Base-by-base conservation (phyloP, 2,113 vertebrate species). In the Neoarius graeffei region DNA sequence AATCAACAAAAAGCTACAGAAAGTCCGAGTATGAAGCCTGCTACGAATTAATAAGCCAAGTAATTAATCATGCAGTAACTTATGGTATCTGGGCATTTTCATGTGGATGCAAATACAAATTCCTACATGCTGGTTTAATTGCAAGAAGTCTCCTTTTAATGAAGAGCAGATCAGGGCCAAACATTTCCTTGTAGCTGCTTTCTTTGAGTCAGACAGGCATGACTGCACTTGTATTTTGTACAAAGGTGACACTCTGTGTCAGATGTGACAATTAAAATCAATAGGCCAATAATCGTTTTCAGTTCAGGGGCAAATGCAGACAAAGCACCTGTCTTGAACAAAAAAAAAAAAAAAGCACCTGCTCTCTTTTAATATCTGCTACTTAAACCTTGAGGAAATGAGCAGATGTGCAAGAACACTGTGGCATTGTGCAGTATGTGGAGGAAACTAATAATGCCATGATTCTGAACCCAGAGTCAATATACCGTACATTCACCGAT, bases 21-120 rank as follows among this genome's bases (percentile, higher is more conserved):
- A 88, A 85, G 86, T 67, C 85, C 83, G 84, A 50, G 79, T 83
- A 87, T 74, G 73, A 89, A 86, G 60, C 52, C 19, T 60, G 87
- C 60, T 83, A 88, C 60, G 54, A 85, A 89, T 88, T 92, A 86
- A 91, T 91, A 88, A 80, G 57, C 23, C 17, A 80, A 1, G 4
- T 52, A 10, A 77, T 77, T 23, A 25, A 14, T 69, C 50, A 69
- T 5, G 4, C n/a, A 5, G 0, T 11, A 66, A 85, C 35, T 7
- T 17, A 8, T 4, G 42, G 42, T 42, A 42, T 27, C 57, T 5
- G 73, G 8, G 13, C 30, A 60, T 59, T 73, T 69, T 69, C 66
- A 17, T 5, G n/a, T 69, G 66, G 27, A 4, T 9, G 13, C 9
- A 27, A 27, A 69, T 27, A 30, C n/a, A 27, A 30, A 66, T 10